These are phyloP conservation scores for Cheilosia vernalis DNA, from an alignment of 2,888 invertebrate species.

Conservation along the genomic window DNA sequence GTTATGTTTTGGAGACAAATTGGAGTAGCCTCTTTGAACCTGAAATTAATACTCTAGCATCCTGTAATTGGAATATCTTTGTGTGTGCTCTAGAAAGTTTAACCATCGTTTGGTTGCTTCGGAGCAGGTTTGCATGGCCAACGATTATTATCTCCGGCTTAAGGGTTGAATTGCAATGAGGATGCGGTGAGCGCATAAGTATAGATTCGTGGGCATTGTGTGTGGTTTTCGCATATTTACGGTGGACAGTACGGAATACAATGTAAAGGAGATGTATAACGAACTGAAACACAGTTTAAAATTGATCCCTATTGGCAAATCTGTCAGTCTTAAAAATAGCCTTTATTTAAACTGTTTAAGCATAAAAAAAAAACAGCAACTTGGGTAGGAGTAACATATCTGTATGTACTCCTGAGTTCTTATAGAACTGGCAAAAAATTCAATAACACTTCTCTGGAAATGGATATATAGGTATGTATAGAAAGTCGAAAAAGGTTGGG, in stretches of 20 bases:
- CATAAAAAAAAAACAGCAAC: no score
- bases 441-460: no score
- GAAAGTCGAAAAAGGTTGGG: no score
- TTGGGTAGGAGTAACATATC: no score
- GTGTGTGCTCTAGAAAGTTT: slow-evolving; percentile 50
- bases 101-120: slow-evolving; percentile 20
- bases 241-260: background rate
- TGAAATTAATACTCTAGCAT: slow-evolving; percentile 67
- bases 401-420: no score
- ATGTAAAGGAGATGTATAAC: no score
- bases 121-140: slow-evolving; percentile 27
- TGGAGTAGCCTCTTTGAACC: slow-evolving; percentile 70
- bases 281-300: background rate
- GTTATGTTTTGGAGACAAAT: slow-evolving; percentile 75
- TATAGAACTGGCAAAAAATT: no score
- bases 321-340: background rate
- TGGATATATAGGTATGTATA: no score
- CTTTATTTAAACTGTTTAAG: no score
- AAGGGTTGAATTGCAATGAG: slow-evolving; percentile 68
- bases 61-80: slow-evolving; percentile 59
- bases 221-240: slow-evolving; percentile 13
- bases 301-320: background rate
- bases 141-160: slow-evolving; percentile 58
- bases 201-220: slow-evolving; percentile 23
- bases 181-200: slow-evolving; percentile 25